Conservation (phyloP, 1,140 invertebrate species). For the Hypothenemus hampei region DNA sequence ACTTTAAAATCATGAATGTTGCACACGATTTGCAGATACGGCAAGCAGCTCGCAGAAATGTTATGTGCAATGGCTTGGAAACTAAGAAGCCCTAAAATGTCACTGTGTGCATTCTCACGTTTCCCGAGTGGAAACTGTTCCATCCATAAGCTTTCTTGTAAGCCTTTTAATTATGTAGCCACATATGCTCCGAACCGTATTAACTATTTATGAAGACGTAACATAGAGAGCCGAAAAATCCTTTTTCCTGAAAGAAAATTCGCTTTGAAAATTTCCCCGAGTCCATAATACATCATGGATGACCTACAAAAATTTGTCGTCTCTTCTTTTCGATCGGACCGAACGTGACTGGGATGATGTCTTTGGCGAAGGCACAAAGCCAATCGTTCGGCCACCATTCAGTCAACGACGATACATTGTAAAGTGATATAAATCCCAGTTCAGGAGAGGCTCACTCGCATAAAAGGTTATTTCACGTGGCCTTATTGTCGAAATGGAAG, state of each 20-base stretch:
- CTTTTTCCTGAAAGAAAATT: no score
- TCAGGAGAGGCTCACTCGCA: no score
- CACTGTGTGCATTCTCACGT: conserved; percentile 15
- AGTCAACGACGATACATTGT: no score
- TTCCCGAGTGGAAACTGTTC: conserved; percentile 7
- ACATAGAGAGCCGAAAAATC: conserved; percentile 4
- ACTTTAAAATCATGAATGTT: conserved; percentile 3
- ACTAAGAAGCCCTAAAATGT: conserved; percentile 20
- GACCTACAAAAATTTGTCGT: no score
- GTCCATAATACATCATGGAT: neutral
- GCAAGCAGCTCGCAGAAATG: neutral
- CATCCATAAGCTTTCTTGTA: conserved; percentile 21
- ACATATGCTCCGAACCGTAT: conserved; percentile 15
- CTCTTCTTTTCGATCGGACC: no score
- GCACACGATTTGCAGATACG: neutral
- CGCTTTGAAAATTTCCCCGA: neutral
- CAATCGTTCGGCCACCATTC: no score
- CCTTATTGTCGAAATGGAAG: no score
- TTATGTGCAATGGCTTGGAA: conserved; percentile 7
- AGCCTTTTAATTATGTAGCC: conserved; percentile 25
- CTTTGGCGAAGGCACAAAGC: no score
- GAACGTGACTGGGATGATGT: no score
- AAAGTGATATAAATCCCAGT: no score
- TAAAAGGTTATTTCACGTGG: no score
- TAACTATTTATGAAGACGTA: conserved; percentile 18